Percentiles rank a stretch among this genome's conserved stretches.
Conservation (phyloP, 1,140 invertebrate species). For the Zaprionus gabonicus region DNA sequence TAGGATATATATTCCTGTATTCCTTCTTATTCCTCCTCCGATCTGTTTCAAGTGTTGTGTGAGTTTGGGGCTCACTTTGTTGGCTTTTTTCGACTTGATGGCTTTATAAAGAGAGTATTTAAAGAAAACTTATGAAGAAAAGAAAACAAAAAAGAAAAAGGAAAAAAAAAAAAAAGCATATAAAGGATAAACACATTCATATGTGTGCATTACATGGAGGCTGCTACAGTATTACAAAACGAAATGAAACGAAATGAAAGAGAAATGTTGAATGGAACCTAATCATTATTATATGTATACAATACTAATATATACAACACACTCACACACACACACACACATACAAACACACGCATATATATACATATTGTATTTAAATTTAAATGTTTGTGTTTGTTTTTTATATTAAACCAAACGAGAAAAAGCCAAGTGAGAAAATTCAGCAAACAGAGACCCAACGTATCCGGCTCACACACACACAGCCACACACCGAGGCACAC, state of each 20-base stretch:
- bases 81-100: slow-evolving; percentile 8
- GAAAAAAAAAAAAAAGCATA: slow-evolving; percentile 15
- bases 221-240: slow-evolving; percentile 82
- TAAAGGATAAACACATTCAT: slow-evolving; percentile 48
- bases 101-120: slow-evolving; percentile 28
- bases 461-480: slow-evolving; percentile 37
- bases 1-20: neutral
- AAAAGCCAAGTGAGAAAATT: slow-evolving; percentile 27
- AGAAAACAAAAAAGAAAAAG: neutral
- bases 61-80: slow-evolving; percentile 4
- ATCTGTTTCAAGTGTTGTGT: slow-evolving; percentile 1
- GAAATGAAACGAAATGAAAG: slow-evolving; percentile 47
- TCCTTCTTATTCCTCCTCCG: neutral
- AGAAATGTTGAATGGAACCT: slow-evolving; percentile 47
- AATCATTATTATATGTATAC: slow-evolving; percentile 52
- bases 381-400: slow-evolving; percentile 69
- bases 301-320: slow-evolving; percentile 51
- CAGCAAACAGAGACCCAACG: slow-evolving; percentile 39
- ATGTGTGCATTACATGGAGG: slow-evolving; percentile 63
- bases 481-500: slow-evolving; percentile 6
- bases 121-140: slow-evolving; percentile 14
- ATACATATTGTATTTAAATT: slow-evolving; percentile 39
- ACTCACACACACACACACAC: slow-evolving; percentile 20
- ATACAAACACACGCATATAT: slow-evolving; percentile 38
- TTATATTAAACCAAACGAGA: slow-evolving; percentile 28